These are phyloP conservation scores for Sarcophaga rosellei DNA, from an alignment of 2,888 invertebrate genomes.

Conservation along the genomic window DNA sequence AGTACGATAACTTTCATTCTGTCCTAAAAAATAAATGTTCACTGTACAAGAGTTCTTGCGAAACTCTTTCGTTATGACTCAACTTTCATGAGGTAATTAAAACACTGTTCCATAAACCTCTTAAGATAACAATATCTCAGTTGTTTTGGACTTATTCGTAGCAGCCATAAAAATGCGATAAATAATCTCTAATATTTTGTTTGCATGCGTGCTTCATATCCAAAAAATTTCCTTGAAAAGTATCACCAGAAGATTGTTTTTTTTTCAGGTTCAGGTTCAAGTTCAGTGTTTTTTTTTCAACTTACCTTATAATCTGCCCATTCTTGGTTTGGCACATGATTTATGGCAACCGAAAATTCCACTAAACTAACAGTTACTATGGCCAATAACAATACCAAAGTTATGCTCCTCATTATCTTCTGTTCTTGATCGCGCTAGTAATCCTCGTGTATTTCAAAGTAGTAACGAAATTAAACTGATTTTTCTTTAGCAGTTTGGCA, in stretches of 20 bases:
- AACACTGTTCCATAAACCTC: not conserved
- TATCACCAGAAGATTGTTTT: not conserved
- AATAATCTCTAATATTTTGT: not conserved
- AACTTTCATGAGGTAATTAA: not conserved
- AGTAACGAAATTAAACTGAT: conserved; percentile 14
- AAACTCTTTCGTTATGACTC: not conserved
- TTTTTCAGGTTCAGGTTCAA: not conserved
- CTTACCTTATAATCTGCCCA: conserved; percentile 39
- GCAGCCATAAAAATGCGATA: not conserved
- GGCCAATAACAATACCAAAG: not conserved
- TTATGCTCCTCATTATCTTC: conserved; percentile 1
- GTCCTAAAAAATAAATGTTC: too few species aligned
- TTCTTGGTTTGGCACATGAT: conserved; percentile 23
- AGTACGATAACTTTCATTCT: too few species aligned
- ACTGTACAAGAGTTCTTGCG: too few species aligned
- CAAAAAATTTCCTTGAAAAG: not conserved
- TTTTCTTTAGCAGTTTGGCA: not conserved
- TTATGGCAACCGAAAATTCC: not conserved
- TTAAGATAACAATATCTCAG: not conserved
- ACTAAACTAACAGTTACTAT: not conserved
- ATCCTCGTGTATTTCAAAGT: conserved; percentile 12
- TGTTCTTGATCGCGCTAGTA: not conserved
- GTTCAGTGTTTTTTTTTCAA: not conserved
- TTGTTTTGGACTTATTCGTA: not conserved
- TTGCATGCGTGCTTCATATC: not conserved